Evolutionary conservation across 2,888 invertebrate genomes (phyloP).

Genomic region (Drosophila affinis): DNA sequence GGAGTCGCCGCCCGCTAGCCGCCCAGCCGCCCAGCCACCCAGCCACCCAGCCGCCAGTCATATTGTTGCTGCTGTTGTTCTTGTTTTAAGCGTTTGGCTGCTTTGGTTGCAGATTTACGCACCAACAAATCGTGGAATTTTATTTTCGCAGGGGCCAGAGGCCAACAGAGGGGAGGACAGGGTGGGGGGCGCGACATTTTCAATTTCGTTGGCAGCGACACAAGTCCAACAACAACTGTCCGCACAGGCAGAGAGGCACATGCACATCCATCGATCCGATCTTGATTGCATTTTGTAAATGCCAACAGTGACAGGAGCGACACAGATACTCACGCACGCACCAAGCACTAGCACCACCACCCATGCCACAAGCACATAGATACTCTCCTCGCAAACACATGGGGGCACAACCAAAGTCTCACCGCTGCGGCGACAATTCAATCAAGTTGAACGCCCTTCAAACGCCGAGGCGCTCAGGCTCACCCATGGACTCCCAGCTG

Average conservation of each 20-base stretch:
- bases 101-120: slow-evolving; percentile 78
- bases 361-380: no score
- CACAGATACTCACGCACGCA: slow-evolving; percentile 27
- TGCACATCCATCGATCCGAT: slow-evolving; percentile 47
- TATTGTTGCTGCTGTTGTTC: slow-evolving; percentile 35
- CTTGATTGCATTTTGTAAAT: slow-evolving; percentile 75
- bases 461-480: slow-evolving; percentile 2
- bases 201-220: slow-evolving; percentile 61
- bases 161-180: neutral
- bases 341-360: neutral
- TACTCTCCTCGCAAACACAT: no score
- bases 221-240: slow-evolving; percentile 14
- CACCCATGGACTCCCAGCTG: neutral
- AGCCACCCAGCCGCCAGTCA: slow-evolving; percentile 7
- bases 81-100: slow-evolving; percentile 64
- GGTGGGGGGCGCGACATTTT: slow-evolving; percentile 55
- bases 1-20: neutral
- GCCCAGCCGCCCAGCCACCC: neutral
- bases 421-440: slow-evolving; percentile 66
- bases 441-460: slow-evolving; percentile 56
- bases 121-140: slow-evolving; percentile 77
- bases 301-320: slow-evolving; percentile 52
- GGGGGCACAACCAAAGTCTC: slow-evolving; percentile 29
- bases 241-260: slow-evolving; percentile 27
- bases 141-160: slow-evolving; percentile 35